These are phyloP conservation scores for Halesus radiatus DNA, from an alignment of 1,140 invertebrate species.

Conservation along the genomic window DNA sequence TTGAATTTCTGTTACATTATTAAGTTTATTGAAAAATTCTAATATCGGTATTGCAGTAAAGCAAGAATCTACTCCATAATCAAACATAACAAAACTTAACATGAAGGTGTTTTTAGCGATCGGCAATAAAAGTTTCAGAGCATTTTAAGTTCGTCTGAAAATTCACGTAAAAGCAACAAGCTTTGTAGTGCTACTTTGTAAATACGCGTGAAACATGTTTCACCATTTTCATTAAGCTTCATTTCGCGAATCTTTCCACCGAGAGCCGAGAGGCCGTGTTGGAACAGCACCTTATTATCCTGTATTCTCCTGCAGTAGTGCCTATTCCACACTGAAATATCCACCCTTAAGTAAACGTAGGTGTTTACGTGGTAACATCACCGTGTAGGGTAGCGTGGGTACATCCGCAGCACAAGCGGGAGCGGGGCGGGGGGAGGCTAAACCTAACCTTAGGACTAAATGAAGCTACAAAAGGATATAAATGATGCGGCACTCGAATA, in stretches of 20 bases:
- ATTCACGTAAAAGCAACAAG: too few relatives aligned
- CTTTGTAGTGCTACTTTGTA: not conserved
- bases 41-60: too few relatives aligned
- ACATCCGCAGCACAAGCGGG: not conserved
- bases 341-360: slow-evolving; percentile 43
- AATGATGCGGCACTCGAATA: slow-evolving; percentile 16
- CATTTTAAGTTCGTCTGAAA: too few relatives aligned
- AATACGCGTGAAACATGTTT: slow-evolving; percentile 1
- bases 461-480: slow-evolving; percentile 21
- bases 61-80: too few relatives aligned
- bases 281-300: slow-evolving; percentile 35
- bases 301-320: slow-evolving; percentile 18
- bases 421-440: slow-evolving; percentile 11
- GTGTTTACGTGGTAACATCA: slow-evolving; percentile 44
- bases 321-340: slow-evolving; percentile 35
- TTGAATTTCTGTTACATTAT: too few relatives aligned
- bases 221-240: slow-evolving; percentile 31
- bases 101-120: too few relatives aligned
- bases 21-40: too few relatives aligned
- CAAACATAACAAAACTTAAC: too few relatives aligned
- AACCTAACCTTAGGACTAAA: slow-evolving; percentile 35
- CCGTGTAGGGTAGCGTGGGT: slow-evolving; percentile 42
- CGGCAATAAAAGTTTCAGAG: too few relatives aligned
- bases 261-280: slow-evolving; percentile 10
- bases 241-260: slow-evolving; percentile 30